Percentiles rank a stretch among this genome's conserved stretches.
Evolutionary conservation across 2,113 vertebrate genomes (phyloP).

Genomic region (Scalopus aquaticus): DNA sequence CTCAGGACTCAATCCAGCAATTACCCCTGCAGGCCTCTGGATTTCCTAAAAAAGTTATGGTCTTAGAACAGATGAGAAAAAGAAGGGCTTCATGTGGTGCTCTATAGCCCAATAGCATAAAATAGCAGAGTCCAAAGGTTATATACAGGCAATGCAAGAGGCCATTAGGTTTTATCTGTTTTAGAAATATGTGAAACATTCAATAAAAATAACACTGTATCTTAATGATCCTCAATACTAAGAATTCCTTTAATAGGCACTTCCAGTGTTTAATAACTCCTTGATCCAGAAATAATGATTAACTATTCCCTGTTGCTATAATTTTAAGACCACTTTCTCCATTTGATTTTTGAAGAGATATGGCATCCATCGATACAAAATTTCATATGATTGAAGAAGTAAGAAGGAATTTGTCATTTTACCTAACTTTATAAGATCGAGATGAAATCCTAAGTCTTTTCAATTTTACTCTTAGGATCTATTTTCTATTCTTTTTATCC

Average conservation of each 20-base stretch:
- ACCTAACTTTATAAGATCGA: background rate
- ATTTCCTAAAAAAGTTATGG: too few species aligned
- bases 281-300: background rate
- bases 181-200: background rate
- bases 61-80: background rate
- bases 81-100: background rate
- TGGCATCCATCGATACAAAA: background rate
- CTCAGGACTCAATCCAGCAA: background rate
- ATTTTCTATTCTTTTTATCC: background rate
- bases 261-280: background rate
- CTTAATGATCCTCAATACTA: background rate
- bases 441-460: background rate
- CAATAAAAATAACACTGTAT: background rate
- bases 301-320: background rate
- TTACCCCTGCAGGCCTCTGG: background rate
- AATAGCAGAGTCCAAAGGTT: background rate
- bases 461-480: background rate
- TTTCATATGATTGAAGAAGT: background rate
- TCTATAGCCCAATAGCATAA: background rate
- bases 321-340: slow-evolving; percentile 1
- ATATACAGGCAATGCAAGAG: background rate
- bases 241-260: background rate
- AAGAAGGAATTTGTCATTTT: background rate
- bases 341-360: slow-evolving; percentile 12
- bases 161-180: background rate